Conservation (phyloP, 2,888 invertebrate species). For the Phytoseiulus persimilis region DNA sequence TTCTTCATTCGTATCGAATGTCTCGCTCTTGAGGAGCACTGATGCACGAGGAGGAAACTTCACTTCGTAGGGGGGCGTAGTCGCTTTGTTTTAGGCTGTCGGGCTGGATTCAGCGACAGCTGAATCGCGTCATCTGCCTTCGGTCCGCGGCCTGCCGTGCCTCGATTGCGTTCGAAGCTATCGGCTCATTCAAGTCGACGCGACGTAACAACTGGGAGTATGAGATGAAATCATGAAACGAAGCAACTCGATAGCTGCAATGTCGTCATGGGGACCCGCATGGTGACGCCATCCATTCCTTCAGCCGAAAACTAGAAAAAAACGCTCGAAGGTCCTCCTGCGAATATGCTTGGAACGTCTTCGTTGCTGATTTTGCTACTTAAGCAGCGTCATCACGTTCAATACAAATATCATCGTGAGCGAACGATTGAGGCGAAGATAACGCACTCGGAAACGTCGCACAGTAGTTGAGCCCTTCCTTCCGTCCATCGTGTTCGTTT, state of each 20-base stretch:
- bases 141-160: not conserved
- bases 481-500: too few species aligned
- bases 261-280: not conserved
- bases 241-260: not conserved
- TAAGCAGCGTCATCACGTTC: too few species aligned
- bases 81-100: not conserved
- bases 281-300: not conserved
- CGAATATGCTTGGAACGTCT: not conserved
- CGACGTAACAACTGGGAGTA: not conserved
- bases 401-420: too few species aligned
- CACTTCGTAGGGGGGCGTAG: not conserved
- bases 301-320: not conserved
- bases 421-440: too few species aligned
- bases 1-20: not conserved
- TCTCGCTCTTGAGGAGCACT: not conserved
- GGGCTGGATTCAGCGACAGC: not conserved
- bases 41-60: not conserved
- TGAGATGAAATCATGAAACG: not conserved
- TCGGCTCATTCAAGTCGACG: not conserved
- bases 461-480: too few species aligned
- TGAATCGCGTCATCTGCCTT: not conserved
- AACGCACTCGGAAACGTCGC: too few species aligned
- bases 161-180: not conserved
- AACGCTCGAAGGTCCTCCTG: not conserved
- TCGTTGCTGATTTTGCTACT: not conserved